Conservation (phyloP, 2,113 vertebrate genomes). For the Prochilodus magdalenae region DNA sequence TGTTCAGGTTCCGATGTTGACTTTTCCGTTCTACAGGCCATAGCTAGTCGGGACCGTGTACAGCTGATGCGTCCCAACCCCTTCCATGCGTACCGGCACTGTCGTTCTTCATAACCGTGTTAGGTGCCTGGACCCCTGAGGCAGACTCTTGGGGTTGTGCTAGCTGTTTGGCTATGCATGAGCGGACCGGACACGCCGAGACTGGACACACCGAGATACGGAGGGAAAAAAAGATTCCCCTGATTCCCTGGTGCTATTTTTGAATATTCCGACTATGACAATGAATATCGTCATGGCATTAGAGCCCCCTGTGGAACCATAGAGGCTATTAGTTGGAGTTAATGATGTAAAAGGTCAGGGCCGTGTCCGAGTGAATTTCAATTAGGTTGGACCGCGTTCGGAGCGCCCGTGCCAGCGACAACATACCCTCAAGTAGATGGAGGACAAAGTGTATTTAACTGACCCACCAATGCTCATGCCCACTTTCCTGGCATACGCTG, state of each 20-base stretch:
- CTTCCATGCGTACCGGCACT: background rate
- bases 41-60: too few species aligned
- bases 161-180: background rate
- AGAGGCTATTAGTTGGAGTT: background rate
- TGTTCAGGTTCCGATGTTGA: too few species aligned
- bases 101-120: background rate
- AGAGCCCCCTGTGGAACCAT: background rate
- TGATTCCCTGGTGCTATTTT: background rate
- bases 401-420: conserved; percentile 1
- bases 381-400: background rate
- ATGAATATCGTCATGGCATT: background rate
- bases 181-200: background rate
- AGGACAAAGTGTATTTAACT: background rate
- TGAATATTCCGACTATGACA: background rate
- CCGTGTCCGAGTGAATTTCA: background rate
- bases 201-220: background rate
- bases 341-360: conserved; percentile 25
- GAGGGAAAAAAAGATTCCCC: background rate
- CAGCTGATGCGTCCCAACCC: too few species aligned
- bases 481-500: too few species aligned
- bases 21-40: too few species aligned
- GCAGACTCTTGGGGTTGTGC: too few species aligned
- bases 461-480: too few species aligned
- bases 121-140: too few species aligned
- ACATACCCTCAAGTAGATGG: background rate